These are phyloP conservation scores for Indicator maculatus DNA, from an alignment of 2,113 vertebrate species.

Conservation along the genomic window DNA sequence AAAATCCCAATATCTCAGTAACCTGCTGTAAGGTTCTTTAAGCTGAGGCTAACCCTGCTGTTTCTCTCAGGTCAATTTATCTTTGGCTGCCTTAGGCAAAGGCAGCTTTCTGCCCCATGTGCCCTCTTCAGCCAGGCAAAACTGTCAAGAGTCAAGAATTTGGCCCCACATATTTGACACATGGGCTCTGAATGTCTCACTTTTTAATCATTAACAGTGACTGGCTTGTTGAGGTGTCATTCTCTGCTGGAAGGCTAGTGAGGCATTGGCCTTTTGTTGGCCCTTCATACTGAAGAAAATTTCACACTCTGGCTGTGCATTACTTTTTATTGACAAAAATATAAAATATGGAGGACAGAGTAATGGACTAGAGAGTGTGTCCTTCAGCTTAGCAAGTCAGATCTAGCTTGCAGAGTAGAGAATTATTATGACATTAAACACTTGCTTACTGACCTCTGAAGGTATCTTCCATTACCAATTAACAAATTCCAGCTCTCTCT, in stretches of 20 bases:
- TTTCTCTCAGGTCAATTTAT: neutral
- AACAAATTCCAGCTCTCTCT: neutral
- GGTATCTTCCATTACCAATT: neutral
- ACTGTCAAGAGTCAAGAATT: slow-evolving; percentile 23
- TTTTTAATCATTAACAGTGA: slow-evolving; percentile 29
- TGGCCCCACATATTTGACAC: slow-evolving; percentile 26
- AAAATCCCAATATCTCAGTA: neutral
- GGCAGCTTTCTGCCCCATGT: neutral
- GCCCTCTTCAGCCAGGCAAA: neutral
- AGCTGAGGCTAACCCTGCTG: neutral
- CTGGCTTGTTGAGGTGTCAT: neutral
- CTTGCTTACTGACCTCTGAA: neutral
- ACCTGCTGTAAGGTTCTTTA: neutral
- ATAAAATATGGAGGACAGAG: slow-evolving; percentile 21
- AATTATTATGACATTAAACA: neutral
- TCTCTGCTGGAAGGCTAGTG: neutral
- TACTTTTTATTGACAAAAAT: slow-evolving; percentile 56
- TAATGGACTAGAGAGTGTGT: neutral
- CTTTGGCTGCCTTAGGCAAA: neutral
- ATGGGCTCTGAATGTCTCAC: slow-evolving; percentile 14
- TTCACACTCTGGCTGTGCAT: neutral
- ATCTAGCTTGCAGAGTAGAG: neutral
- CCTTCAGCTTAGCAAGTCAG: slow-evolving; percentile 20
- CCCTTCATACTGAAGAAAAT: neutral
- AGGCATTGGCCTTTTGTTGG: slow-evolving; percentile 44